phyloP scores from a whole-genome alignment of 2,888 invertebrate genomes.

The Priocnemis perturbator region DNA sequence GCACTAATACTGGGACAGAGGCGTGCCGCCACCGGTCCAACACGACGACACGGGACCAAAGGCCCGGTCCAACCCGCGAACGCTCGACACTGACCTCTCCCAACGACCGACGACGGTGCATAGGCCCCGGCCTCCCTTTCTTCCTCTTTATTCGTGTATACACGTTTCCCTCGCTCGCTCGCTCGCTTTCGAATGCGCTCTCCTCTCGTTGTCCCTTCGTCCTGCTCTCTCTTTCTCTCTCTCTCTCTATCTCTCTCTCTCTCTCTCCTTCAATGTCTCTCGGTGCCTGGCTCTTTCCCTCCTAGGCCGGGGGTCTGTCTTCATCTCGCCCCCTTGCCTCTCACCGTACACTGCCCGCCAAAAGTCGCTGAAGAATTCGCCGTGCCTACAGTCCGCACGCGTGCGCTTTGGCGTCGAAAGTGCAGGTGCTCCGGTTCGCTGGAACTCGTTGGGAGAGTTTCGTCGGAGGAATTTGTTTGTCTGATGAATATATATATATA shows the following conservation, averaged over 20 bases:
- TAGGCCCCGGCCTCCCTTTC: constrained; percentile 20
- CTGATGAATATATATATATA: no score
- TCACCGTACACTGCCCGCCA: constrained; percentile 70
- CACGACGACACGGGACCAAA: constrained; percentile 45
- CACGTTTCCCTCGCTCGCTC: constrained; percentile 56
- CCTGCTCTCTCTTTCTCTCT: constrained; percentile 3
- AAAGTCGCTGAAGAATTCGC: constrained; percentile 70
- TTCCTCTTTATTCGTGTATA: constrained; percentile 29
- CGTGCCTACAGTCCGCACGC: constrained; percentile 56
- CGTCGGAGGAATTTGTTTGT: no score
- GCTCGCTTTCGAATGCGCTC: constrained; percentile 10
- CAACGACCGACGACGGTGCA: constrained; percentile 66
- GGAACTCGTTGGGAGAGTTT: no score
- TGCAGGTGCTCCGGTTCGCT: constrained; percentile 40
- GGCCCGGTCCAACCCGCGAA: constrained; percentile 74
- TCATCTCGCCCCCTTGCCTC: constrained; percentile 18
- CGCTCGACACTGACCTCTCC: constrained; percentile 74
- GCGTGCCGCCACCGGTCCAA: constrained; percentile 47
- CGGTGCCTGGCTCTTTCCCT: constrained; percentile 1
- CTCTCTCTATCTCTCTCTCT: background rate
- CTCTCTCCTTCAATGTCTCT: background rate
- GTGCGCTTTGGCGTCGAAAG: constrained; percentile 34
- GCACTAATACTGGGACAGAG: constrained; percentile 24
- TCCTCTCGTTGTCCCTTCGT: constrained; percentile 12
- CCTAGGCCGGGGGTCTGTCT: no score